Evolutionary conservation across 2,797 vertebrate species (phyloP).

Genomic region (Todus mexicanus): DNA sequence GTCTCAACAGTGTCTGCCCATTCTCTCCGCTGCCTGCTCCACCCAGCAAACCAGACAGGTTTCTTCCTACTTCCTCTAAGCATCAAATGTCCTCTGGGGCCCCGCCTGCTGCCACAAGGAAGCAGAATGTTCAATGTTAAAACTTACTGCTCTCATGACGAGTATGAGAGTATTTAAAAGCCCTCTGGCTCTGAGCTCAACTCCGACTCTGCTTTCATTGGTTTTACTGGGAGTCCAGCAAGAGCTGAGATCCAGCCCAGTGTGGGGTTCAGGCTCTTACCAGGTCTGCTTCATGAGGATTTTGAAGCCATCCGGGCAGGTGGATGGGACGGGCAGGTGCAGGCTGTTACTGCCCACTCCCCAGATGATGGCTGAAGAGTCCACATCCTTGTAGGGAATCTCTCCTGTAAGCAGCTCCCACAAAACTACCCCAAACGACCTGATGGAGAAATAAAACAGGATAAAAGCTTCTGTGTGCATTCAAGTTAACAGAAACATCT

Average conservation of each 20-base stretch:
- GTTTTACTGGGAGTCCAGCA: not conserved
- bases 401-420: slow-evolving; percentile 98
- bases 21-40: not conserved
- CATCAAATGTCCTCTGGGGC: not conserved
- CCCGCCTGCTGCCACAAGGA: not conserved
- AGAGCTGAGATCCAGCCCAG: not conserved
- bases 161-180: not conserved
- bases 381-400: slow-evolving; percentile 98
- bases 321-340: slow-evolving; percentile 96
- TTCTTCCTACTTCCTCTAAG: not conserved
- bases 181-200: not conserved
- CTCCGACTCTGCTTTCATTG: not conserved
- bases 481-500: not conserved
- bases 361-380: slow-evolving; percentile 99
- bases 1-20: not conserved
- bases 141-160: not conserved
- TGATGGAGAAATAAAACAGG: slow-evolving; percentile 41
- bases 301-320: slow-evolving; percentile 98
- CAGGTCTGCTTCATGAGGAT: slow-evolving; percentile 99
- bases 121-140: not conserved
- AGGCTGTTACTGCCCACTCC: slow-evolving; percentile 98
- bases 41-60: not conserved
- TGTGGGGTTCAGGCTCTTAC: slow-evolving; percentile 71
- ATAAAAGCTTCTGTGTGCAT: not conserved
- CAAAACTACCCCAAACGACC: slow-evolving; percentile 98